Conservation (phyloP, 2,797 vertebrate genomes). For the Urosaurus nigricauda region DNA sequence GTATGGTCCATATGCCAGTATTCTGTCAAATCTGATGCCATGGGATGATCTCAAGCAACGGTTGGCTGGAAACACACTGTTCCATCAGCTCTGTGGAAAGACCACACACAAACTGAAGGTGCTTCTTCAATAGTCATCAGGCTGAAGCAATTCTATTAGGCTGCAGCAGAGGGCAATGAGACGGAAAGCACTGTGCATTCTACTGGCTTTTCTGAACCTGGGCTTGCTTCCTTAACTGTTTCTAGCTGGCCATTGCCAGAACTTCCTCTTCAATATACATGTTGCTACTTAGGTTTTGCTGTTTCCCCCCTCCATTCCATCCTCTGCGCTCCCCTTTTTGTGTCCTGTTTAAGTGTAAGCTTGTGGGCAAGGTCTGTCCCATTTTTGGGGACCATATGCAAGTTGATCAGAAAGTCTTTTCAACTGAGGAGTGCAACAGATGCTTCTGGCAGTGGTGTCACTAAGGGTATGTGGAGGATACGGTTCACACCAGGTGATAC, state of each 20-base stretch:
- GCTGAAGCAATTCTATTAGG: not conserved
- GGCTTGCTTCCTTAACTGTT: not conserved
- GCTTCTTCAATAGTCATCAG: not conserved
- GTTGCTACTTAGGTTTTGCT: not conserved
- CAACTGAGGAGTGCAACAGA: not conserved
- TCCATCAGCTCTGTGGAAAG: not conserved
- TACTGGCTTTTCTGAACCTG: not conserved
- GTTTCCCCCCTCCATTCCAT: not conserved
- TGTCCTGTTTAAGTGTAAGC: not conserved
- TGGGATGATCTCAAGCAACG: not conserved
- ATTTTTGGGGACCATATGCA: not conserved
- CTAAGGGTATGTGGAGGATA: too few species aligned
- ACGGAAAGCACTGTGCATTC: not conserved
- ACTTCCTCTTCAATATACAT: not conserved
- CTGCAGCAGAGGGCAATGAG: not conserved
- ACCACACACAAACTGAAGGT: not conserved
- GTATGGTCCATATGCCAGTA: not conserved
- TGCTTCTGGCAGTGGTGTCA: too few species aligned
- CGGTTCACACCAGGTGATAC: too few species aligned
- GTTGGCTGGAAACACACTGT: not conserved
- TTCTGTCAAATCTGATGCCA: not conserved
- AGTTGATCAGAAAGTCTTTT: not conserved
- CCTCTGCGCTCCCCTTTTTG: not conserved
- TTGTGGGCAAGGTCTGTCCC: not conserved
- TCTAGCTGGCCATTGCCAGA: not conserved